These are phyloP conservation scores for Pycnonotus jocosus DNA, from an alignment of 2,113 vertebrate genomes.

Conservation along the genomic window DNA sequence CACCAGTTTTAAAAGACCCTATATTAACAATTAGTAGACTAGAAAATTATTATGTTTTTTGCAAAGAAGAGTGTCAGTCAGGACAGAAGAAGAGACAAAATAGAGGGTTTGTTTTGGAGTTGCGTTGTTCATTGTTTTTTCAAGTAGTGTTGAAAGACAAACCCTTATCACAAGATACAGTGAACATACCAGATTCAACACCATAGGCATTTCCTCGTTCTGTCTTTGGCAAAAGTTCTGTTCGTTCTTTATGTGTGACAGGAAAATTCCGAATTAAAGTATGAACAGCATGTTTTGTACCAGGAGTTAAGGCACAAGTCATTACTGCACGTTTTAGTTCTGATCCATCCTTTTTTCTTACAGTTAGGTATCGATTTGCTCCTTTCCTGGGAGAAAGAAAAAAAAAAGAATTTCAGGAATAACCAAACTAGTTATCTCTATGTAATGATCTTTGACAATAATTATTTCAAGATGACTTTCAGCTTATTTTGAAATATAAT, in stretches of 20 bases:
- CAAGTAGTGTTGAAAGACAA: not conserved
- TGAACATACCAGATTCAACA: conserved; percentile 76
- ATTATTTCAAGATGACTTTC: not conserved
- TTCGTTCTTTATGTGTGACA: conserved; percentile 81
- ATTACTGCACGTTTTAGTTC: conserved; percentile 72
- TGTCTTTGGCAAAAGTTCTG: conserved; percentile 79
- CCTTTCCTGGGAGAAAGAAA: conserved; percentile 79
- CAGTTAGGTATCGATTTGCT: conserved; percentile 79
- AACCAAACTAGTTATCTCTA: not conserved
- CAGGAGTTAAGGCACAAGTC: conserved; percentile 77
- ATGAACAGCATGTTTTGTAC: conserved; percentile 69
- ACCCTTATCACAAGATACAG: conserved; percentile 1
- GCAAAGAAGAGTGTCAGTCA: not conserved
- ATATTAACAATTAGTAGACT: not conserved
- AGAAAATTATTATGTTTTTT: not conserved
- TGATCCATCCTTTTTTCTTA: conserved; percentile 84
- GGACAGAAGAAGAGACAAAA: not conserved
- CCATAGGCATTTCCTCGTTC: conserved; percentile 68
- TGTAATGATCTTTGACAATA: not conserved
- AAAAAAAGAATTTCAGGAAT: not conserved
- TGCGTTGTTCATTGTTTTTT: not conserved
- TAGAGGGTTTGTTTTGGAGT: rapidly evolving
- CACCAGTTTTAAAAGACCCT: not conserved
- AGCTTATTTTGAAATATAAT: not conserved
- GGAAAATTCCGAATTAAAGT: conserved; percentile 85